Conservation (phyloP, 2,888 invertebrate species). For the Strigamia transsilvanica region DNA sequence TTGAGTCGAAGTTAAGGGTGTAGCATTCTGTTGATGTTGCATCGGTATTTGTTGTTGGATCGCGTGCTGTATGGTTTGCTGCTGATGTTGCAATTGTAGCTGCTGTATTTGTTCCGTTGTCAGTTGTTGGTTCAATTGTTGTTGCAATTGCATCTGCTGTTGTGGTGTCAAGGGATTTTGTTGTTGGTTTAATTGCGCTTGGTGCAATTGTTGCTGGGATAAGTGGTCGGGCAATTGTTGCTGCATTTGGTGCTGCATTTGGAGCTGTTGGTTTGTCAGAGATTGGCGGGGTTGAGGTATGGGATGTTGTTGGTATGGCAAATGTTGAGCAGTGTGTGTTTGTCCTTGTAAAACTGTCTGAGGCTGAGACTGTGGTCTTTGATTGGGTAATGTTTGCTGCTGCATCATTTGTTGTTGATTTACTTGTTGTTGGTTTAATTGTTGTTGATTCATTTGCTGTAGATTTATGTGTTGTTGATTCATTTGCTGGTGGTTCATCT, state of each 20-base stretch:
- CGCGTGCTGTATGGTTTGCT: constrained; percentile 57
- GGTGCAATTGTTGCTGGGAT: constrained; percentile 55
- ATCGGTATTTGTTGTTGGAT: constrained; percentile 55
- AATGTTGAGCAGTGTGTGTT: constrained; percentile 52
- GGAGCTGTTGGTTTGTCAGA: neutral
- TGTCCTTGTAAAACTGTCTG: constrained; percentile 54
- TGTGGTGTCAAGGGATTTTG: constrained; percentile 31
- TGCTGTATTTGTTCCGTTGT: constrained; percentile 56
- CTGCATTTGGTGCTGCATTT: constrained; percentile 54
- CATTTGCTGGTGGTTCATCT: constrained; percentile 56
- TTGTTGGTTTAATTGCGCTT: constrained; percentile 57
- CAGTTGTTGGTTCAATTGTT: constrained; percentile 56
- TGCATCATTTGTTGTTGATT: constrained; percentile 55
- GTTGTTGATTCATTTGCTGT: constrained; percentile 55
- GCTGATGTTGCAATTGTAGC: constrained; percentile 56
- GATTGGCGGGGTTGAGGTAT: constrained; percentile 54
- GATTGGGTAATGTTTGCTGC: constrained; percentile 52
- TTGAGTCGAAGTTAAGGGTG: constrained; percentile 56
- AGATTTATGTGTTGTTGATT: constrained; percentile 56
- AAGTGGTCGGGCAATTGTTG: constrained; percentile 57
- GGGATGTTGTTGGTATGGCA: constrained; percentile 56
- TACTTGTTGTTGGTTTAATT: constrained; percentile 56
- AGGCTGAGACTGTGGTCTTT: constrained; percentile 55
- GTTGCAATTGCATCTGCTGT: constrained; percentile 54
- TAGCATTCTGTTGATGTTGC: constrained; percentile 54